These are phyloP conservation scores for Sylvilagus floridanus DNA, from an alignment of 2,797 vertebrate genomes.

Conservation along the genomic window DNA sequence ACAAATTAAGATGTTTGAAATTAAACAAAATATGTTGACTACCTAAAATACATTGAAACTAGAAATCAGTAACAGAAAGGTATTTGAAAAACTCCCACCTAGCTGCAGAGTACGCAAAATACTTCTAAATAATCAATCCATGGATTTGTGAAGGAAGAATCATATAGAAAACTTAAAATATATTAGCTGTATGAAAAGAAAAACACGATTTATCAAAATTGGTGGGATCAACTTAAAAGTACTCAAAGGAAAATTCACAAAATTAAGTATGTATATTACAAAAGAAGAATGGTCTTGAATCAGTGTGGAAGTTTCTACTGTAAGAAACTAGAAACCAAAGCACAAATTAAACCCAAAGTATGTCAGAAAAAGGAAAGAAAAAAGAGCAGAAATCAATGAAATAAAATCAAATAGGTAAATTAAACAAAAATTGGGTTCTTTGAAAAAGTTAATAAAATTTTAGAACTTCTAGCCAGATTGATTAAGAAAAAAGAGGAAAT, in stretches of 20 bases:
- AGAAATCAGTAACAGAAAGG: conserved; percentile 53
- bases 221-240: conserved; percentile 6
- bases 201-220: not conserved
- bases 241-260: not conserved
- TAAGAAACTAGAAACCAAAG: conserved; percentile 20
- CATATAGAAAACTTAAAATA: conserved; percentile 9
- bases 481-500: not conserved
- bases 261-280: not conserved
- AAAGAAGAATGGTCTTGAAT: conserved; percentile 16
- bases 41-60: not conserved
- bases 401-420: conserved; percentile 34
- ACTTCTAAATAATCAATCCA: not conserved
- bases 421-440: not conserved
- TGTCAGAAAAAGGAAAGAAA: conserved; percentile 18
- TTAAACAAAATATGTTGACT: conserved; percentile 1
- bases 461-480: not conserved
- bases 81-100: conserved; percentile 28
- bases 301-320: not conserved
- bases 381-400: conserved; percentile 31
- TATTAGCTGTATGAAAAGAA: conserved; percentile 48
- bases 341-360: not conserved
- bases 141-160: not conserved
- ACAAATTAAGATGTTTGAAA: conserved; percentile 49
- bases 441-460: not conserved
- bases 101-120: conserved; percentile 34